A percentile compares a stretch with the other conserved stretches of the same genome.
Evolutionary conservation across 2,888 invertebrate species (phyloP).

Genomic region (Phortica okadai): DNA sequence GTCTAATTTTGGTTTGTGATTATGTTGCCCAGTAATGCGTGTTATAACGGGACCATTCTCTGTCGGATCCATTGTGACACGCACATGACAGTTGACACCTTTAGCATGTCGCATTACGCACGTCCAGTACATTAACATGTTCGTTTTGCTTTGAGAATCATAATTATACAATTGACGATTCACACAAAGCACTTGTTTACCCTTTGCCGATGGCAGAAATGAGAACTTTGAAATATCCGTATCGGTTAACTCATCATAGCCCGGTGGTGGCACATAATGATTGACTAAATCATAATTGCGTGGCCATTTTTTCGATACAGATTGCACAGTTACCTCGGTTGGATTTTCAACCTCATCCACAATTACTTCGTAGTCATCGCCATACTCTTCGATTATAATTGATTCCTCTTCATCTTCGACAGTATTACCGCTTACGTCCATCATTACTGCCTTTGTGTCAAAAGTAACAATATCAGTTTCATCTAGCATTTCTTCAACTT

Average conservation of each 20-base stretch:
- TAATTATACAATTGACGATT: constrained; percentile 66
- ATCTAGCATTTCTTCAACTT: constrained; percentile 55
- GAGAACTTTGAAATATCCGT: constrained; percentile 61
- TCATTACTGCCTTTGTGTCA: neutral
- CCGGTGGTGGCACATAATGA: constrained; percentile 45
- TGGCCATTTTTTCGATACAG: constrained; percentile 48
- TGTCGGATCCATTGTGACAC: constrained; percentile 61
- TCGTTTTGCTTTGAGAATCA: constrained; percentile 64
- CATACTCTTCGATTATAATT: constrained; percentile 60
- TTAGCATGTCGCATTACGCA: constrained; percentile 66
- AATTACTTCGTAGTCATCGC: constrained; percentile 53
- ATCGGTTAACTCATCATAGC: constrained; percentile 55
- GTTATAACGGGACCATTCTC: constrained; percentile 57
- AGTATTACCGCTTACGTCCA: constrained; percentile 46
- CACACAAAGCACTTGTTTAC: constrained; percentile 67
- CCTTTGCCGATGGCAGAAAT: constrained; percentile 70
- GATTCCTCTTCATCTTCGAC: constrained; percentile 60
- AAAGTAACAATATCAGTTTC: constrained; percentile 44
- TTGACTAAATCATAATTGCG: constrained; percentile 52
- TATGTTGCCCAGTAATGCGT: constrained; percentile 66
- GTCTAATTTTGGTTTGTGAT: constrained; percentile 55
- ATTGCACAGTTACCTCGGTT: neutral
- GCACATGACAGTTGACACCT: constrained; percentile 64
- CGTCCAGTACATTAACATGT: constrained; percentile 67
- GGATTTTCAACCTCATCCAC: constrained; percentile 14